Percentiles rank a stretch among this genome's conserved stretches.
Evolutionary conservation across 2,797 vertebrate species (phyloP).

Genomic region (Ataeniobius toweri): DNA sequence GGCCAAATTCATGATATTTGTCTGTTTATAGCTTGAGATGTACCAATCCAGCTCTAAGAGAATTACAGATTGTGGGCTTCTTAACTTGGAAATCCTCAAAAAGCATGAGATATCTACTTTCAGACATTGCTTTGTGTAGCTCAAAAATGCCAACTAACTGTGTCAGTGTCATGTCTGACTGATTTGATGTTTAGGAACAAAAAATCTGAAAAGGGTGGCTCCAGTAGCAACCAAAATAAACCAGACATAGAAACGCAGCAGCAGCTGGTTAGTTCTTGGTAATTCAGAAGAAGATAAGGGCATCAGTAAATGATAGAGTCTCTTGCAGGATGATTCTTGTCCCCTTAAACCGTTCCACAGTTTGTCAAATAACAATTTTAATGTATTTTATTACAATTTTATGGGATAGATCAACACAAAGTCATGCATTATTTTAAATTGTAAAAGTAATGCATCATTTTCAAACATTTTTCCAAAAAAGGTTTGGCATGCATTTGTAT

Average conservation of each 20-base stretch:
- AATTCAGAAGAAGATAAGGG: background rate
- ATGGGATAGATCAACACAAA: conserved; percentile 1
- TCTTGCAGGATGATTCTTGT: background rate
- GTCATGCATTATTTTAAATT: background rate
- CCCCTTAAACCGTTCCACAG: background rate
- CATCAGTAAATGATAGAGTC: background rate
- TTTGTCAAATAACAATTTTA: background rate
- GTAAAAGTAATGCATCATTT: background rate
- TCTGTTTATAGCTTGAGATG: background rate
- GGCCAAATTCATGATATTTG: background rate
- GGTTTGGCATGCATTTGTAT: no score
- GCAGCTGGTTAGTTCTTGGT: background rate
- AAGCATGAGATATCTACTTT: background rate
- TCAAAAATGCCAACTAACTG: background rate
- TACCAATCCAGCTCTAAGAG: background rate
- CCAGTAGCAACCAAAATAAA: background rate
- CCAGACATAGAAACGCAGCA: background rate
- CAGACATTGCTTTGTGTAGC: background rate
- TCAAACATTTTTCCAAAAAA: background rate
- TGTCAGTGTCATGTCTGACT: background rate
- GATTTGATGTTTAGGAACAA: background rate
- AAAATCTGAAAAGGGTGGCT: background rate
- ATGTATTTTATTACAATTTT: background rate
- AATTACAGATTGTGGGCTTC: background rate
- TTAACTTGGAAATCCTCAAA: no score